Percentiles rank a stretch among this genome's conserved stretches.
These are phyloP conservation scores for Drosophila dives DNA, from an alignment of 2,888 invertebrate genomes.

Conservation along the genomic window DNA sequence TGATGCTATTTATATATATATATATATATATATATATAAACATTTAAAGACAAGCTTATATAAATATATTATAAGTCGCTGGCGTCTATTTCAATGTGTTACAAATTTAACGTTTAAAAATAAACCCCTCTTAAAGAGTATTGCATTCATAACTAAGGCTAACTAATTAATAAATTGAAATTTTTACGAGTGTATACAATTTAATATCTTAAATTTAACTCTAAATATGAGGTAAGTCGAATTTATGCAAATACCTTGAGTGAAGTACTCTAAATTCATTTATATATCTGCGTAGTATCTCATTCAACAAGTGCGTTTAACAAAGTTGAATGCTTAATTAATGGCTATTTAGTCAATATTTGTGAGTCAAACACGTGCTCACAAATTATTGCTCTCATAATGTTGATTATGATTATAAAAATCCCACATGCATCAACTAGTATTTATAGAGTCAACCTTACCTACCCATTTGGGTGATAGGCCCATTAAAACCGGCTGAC, in stretches of 20 bases:
- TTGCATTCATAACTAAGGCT: background rate
- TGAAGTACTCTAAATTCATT: constrained; percentile 3
- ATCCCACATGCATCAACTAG: constrained; percentile 50
- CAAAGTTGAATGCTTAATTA: constrained; percentile 25
- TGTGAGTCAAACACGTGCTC: constrained; percentile 23
- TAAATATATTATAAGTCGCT: background rate
- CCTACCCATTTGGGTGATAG: constrained; percentile 3
- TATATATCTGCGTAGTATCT: constrained; percentile 2
- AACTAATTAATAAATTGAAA: background rate
- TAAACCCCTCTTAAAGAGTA: background rate
- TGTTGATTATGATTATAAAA: constrained; percentile 51
- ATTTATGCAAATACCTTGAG: constrained; percentile 11
- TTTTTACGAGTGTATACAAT: constrained; percentile 1
- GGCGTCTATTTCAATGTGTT: background rate
- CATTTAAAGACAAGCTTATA: too few relatives aligned
- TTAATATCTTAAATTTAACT: background rate
- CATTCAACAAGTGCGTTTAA: constrained; percentile 34
- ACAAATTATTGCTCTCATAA: constrained; percentile 38
- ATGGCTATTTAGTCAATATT: constrained; percentile 21
- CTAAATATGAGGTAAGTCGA: constrained; percentile 14
- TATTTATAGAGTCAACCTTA: constrained; percentile 6
- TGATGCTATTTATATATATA: background rate
- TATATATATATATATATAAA: background rate
- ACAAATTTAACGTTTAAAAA: background rate
- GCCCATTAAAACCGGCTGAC: constrained; percentile 37